Evolutionary conservation across 2,797 vertebrate genomes (phyloP).

Genomic region (Ciconia nigra): DNA sequence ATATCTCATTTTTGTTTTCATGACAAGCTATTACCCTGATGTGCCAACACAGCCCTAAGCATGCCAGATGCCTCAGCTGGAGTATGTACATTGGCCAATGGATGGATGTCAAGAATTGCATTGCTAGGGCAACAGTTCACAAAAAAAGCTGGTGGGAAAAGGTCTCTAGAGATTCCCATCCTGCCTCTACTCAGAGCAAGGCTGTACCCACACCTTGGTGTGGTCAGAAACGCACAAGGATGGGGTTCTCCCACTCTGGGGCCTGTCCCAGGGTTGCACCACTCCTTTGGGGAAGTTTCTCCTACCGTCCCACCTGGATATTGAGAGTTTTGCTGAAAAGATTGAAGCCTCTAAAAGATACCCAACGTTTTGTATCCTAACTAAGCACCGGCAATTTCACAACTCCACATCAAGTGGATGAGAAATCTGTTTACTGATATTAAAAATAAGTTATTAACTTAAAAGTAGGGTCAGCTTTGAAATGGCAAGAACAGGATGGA

Average conservation of each 20-base stretch:
- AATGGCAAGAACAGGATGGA: neutral
- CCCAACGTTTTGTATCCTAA: neutral
- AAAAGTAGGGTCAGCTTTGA: neutral
- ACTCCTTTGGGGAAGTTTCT: neutral
- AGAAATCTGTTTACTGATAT: neutral
- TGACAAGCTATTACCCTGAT: neutral
- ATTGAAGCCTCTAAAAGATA: neutral
- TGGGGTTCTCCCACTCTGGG: neutral
- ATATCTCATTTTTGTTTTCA: neutral
- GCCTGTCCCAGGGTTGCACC: neutral
- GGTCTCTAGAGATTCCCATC: neutral
- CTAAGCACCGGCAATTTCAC: neutral
- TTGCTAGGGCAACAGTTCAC: neutral
- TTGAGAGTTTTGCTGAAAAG: neutral
- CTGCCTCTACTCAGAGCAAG: neutral
- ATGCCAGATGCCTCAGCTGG: neutral
- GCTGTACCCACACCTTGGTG: neutral
- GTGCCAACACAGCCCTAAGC: neutral
- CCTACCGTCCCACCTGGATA: neutral
- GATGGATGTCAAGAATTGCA: neutral
- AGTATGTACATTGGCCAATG: neutral
- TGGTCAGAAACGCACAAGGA: neutral
- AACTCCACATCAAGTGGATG: rapidly evolving
- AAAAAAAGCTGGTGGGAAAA: neutral
- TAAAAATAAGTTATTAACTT: neutral